Conservation (phyloP, 2,113 vertebrate genomes). For the Muntiacus reevesi region DNA sequence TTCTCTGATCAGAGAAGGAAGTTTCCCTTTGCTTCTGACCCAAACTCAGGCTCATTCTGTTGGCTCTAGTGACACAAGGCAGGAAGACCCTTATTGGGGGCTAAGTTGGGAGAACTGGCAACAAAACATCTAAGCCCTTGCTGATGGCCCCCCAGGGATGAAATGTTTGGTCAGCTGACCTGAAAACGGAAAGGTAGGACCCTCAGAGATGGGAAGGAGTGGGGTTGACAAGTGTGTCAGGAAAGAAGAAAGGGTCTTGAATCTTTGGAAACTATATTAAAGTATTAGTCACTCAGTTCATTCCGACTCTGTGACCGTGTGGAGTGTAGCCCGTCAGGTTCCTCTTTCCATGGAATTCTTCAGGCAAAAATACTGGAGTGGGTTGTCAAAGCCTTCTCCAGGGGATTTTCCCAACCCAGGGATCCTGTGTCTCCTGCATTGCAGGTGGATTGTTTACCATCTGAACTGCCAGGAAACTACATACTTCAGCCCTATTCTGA, state of each 20-base stretch:
- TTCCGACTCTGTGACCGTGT: background rate
- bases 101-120: background rate
- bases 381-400: background rate
- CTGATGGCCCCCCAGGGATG: background rate
- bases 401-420: background rate
- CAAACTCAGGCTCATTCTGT: background rate
- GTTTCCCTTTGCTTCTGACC: background rate
- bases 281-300: background rate
- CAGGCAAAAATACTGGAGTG: background rate
- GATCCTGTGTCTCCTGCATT: background rate
- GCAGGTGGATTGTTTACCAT: background rate
- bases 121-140: background rate
- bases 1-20: background rate
- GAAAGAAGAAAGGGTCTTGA: background rate
- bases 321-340: background rate
- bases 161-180: background rate
- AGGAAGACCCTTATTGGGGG: background rate
- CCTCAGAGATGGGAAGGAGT: background rate
- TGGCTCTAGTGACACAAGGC: background rate
- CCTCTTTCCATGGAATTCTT: background rate
- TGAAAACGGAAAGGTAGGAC: background rate
- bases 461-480: background rate
- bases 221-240: background rate
- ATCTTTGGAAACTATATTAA: background rate
- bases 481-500: background rate